Evolutionary conservation across 2,797 vertebrate genomes (phyloP).

Genomic region (Loriculus beryllinus): DNA sequence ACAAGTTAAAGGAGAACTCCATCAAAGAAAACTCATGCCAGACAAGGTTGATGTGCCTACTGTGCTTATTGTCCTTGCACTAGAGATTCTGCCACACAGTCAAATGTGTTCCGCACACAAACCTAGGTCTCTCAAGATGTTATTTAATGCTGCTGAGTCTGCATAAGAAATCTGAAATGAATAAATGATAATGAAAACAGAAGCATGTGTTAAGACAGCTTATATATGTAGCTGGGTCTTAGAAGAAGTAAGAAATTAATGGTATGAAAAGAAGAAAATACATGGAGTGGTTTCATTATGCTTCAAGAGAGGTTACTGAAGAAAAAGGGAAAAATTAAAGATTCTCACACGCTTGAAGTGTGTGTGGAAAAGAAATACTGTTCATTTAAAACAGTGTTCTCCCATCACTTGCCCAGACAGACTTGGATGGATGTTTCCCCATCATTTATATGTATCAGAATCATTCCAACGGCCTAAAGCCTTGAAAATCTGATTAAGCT

Average conservation of each 20-base stretch:
- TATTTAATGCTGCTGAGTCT: neutral
- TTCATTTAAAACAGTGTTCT: neutral
- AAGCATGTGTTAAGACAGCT: neutral
- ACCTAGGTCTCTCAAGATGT: neutral
- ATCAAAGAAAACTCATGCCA: neutral
- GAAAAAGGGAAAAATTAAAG: neutral
- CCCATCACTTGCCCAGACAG: neutral
- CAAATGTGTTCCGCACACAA: neutral
- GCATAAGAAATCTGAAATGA: neutral
- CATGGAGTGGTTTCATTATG: neutral
- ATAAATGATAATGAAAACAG: neutral
- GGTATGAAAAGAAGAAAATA: neutral
- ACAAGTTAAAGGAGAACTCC: neutral
- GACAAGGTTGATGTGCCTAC: neutral
- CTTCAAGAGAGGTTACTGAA: neutral
- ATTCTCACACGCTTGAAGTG: neutral
- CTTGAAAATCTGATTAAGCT: neutral
- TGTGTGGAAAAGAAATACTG: neutral
- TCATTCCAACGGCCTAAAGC: neutral
- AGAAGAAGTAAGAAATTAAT: neutral
- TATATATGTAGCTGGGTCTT: neutral
- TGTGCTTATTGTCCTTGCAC: neutral
- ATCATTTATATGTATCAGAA: neutral
- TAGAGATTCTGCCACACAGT: neutral
- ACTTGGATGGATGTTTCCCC: neutral